Conservation (phyloP, 2,888 invertebrate species). For the Serripes groenlandicus region DNA sequence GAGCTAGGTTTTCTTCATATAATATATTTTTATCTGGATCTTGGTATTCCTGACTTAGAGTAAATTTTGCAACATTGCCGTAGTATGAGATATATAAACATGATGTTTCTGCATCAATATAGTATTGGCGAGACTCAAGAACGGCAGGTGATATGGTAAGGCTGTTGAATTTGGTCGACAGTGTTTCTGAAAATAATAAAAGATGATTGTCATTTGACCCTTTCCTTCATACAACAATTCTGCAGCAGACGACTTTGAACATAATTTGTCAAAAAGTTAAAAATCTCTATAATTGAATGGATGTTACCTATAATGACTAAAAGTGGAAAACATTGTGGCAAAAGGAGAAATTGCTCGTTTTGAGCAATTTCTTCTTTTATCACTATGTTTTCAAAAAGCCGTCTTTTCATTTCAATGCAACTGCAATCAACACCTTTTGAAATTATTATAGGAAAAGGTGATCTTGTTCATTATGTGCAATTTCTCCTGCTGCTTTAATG, state of each 20-base stretch:
- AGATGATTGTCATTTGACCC: too few species aligned
- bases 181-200: conserved; percentile 1
- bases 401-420: too few species aligned
- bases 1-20: background rate
- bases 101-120: background rate
- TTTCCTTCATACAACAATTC: too few species aligned
- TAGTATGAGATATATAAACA: conserved; percentile 13
- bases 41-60: background rate
- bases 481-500: too few species aligned
- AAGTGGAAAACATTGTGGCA: background rate
- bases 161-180: background rate
- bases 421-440: too few species aligned
- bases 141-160: conserved; percentile 16
- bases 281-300: too few species aligned
- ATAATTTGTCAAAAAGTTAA: too few species aligned
- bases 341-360: background rate
- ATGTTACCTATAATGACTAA: too few species aligned
- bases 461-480: too few species aligned
- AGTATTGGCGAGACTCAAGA: conserved; percentile 25
- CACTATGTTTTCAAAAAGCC: background rate
- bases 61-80: conserved; percentile 13
- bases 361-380: too few species aligned
- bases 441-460: too few species aligned
- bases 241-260: too few species aligned
- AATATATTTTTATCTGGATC: background rate